These are phyloP conservation scores for Drosophila insularis DNA, from an alignment of 1,140 invertebrate genomes.

Conservation along the genomic window DNA sequence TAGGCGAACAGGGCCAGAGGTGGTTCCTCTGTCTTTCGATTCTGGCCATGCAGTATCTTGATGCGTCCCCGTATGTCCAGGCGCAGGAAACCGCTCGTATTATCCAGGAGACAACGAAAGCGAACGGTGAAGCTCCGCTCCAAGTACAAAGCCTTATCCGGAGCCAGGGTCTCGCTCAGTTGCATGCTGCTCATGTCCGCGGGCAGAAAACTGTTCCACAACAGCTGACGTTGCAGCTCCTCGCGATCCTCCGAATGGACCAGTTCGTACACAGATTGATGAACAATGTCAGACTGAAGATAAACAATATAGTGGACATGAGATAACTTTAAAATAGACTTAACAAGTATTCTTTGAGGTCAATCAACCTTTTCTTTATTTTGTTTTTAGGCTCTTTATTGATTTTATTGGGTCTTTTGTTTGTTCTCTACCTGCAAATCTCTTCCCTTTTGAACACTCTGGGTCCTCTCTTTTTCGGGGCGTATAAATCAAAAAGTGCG, in stretches of 20 bases:
- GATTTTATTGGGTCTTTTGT: constrained; percentile 53
- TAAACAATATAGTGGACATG: not conserved
- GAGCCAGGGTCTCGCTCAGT: constrained; percentile 91
- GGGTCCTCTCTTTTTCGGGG: constrained; percentile 46
- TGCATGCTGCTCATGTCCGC: constrained; percentile 90
- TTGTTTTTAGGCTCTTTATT: constrained; percentile 36
- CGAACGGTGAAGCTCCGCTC: constrained; percentile 98
- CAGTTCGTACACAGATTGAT: constrained; percentile 99
- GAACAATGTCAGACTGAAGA: constrained; percentile 97
- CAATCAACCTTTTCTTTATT: constrained; percentile 22
- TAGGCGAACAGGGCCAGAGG: constrained; percentile 97
- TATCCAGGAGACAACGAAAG: constrained; percentile 98
- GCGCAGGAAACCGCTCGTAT: constrained; percentile 99
- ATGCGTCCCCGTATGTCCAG: constrained; percentile 98
- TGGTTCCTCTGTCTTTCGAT: constrained; percentile 95
- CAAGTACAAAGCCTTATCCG: constrained; percentile 93
- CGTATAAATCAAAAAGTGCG: constrained; percentile 76
- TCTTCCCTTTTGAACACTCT: constrained; percentile 21
- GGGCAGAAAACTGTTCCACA: constrained; percentile 97
- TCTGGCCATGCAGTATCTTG: constrained; percentile 97
- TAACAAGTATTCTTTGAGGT: constrained; percentile 6
- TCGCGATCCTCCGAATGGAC: constrained; percentile 99
- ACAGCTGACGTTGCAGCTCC: constrained; percentile 96
- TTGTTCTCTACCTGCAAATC: constrained; percentile 4
- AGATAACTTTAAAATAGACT: not conserved